phyloP scores from a whole-genome alignment of 2,113 vertebrate species.

The Nycticorax nycticorax region DNA sequence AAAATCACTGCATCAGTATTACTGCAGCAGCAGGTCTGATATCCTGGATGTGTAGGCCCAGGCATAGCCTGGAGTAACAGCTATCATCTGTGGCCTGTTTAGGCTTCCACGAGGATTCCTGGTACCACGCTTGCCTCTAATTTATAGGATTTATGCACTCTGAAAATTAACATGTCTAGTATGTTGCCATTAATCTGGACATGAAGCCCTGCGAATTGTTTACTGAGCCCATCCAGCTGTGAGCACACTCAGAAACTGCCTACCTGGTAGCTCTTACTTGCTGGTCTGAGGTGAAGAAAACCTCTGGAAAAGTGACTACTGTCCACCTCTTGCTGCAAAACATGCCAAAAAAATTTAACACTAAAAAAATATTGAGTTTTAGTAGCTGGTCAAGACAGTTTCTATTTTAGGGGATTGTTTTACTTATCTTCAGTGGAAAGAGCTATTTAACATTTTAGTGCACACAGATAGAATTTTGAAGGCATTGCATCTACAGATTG shows the following conservation, averaged over 20 bases:
- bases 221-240: background rate
- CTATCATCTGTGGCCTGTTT: background rate
- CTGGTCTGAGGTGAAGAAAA: background rate
- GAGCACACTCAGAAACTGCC: background rate
- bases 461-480: background rate
- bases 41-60: background rate
- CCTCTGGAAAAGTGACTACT: background rate
- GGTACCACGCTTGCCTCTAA: background rate
- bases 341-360: background rate
- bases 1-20: background rate
- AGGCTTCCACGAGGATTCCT: background rate
- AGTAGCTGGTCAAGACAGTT: background rate
- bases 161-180: background rate
- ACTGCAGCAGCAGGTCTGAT: background rate
- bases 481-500: background rate
- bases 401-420: background rate
- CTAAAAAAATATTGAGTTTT: background rate
- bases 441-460: background rate
- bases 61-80: background rate
- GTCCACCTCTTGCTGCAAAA: background rate
- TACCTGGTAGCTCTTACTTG: background rate
- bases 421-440: background rate
- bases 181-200: background rate
- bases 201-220: background rate
- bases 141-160: background rate